Conservation (phyloP, 2,113 vertebrate genomes). For the Petromus typicus region DNA sequence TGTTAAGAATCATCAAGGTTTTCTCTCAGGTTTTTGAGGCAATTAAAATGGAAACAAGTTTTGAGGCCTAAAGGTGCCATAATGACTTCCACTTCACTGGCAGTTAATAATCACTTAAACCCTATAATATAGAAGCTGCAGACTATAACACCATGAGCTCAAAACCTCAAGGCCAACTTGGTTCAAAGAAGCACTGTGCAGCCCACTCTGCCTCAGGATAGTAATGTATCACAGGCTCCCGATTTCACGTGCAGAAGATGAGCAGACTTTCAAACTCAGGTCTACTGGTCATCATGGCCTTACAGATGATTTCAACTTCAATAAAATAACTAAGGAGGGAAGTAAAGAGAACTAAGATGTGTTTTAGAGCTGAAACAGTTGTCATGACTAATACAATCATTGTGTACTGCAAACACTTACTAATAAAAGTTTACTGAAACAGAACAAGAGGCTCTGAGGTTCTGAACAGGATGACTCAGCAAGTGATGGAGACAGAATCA, state of each 20-base stretch:
- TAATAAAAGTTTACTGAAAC: not conserved
- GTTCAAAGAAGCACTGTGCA: not conserved
- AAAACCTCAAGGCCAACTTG: not conserved
- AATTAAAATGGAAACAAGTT: conserved; percentile 9
- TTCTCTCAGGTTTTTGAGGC: not conserved
- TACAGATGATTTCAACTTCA: not conserved
- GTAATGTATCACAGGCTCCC: not conserved
- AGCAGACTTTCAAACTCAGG: not conserved
- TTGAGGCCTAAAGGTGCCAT: not conserved
- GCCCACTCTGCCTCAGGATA: not conserved
- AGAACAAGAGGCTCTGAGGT: not conserved
- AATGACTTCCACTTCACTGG: not conserved
- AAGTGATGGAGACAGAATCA: not conserved
- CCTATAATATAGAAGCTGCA: not conserved
- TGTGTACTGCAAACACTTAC: not conserved
- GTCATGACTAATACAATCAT: not conserved
- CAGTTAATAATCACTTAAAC: not conserved
- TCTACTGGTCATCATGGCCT: not conserved
- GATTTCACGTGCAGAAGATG: not conserved
- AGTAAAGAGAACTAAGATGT: not conserved
- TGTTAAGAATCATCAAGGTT: not conserved
- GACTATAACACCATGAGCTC: not conserved
- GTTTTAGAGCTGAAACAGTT: not conserved
- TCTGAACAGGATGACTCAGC: not conserved
- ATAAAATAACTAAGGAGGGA: not conserved